Percentiles rank a stretch among this genome's conserved stretches.
Evolutionary conservation across 2,797 vertebrate species (phyloP).

Genomic region (Pangasius macronema): DNA sequence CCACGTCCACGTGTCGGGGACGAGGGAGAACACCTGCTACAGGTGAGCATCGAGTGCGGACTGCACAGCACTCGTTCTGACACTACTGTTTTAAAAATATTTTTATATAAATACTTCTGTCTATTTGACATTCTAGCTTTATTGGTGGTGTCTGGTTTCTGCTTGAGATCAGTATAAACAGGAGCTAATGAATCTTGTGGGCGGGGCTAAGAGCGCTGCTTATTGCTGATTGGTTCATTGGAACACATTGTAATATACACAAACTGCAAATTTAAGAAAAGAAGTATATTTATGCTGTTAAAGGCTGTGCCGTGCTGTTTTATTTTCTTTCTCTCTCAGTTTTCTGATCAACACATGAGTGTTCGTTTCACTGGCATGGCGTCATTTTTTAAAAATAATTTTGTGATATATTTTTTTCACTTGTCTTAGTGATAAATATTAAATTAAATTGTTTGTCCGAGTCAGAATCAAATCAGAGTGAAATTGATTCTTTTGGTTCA

Average conservation of each 20-base stretch:
- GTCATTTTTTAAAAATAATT: too few relatives aligned
- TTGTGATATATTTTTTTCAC: too few relatives aligned
- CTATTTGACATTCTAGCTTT: too few relatives aligned
- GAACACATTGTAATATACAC: background rate
- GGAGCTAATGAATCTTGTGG: background rate
- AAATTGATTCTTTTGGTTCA: background rate
- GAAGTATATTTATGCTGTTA: too few relatives aligned
- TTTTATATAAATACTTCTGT: too few relatives aligned
- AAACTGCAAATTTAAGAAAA: background rate
- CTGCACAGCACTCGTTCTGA: background rate
- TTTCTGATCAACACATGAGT: background rate
- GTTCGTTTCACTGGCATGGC: too few relatives aligned
- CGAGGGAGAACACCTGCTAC: slow-evolving; percentile 89
- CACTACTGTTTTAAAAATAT: too few relatives aligned
- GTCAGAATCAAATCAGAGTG: too few relatives aligned
- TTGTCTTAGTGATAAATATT: background rate
- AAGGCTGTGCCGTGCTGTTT: background rate
- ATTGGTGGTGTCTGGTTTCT: background rate
- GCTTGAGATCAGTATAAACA: background rate
- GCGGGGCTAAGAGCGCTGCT: background rate
- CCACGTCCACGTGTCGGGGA: too few relatives aligned
- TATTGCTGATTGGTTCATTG: background rate
- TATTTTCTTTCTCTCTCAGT: background rate
- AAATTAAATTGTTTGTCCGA: background rate
- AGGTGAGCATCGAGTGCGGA: slow-evolving; percentile 74